Evolutionary conservation across 92 coral and sea anemone genomes (phyloP), one percentile per base, ranked within the genome.

Genomic region (Porites divaricata): DNA sequence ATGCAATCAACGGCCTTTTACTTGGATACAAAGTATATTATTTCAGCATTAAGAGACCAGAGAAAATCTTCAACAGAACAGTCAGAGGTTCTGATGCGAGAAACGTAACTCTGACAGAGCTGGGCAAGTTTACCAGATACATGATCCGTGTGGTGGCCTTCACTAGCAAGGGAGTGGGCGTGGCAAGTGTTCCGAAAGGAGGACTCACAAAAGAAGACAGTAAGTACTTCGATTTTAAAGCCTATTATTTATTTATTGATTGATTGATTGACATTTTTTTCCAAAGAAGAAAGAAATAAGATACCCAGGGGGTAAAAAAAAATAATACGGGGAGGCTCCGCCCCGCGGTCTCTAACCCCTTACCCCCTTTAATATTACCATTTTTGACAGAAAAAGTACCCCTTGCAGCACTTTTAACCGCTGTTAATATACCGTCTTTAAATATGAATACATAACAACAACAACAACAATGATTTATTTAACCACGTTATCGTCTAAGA

Each of bases 151-250:
- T 96, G 63, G 85, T 89, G 76, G 99, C 99, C 6, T 93, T 90
- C 71, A 96, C 99, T 35, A 83, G 94, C 12, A 85, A 67, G 48
- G 99, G 99, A 10, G 90, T 85, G 64, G 99, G 99, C 11, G 90
- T 79, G 13, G 13, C 61, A 9, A 96, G 99, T 78, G 77, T 70
- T 54, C 88, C 75, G 49, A 64, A 81, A 64, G 86, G 81, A 19
- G 81, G 81, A 75, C 86, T 68, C 11, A 96, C 99, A 0, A 87
- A 74, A 16, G 98, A 96, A 63, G 99, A 96, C 78, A 88, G 99
- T 96, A 88, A 85, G 99, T 82, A 16, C 10, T 35, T 35, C 45
- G 45, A 35, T 35, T 35, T 35, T 2, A 67, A 68, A 51, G 8
- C n/a, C n/a, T n/a, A 22, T 15, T 11, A 51, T 56, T n/a, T 25